A percentile compares a stretch with the other conserved stretches of the same genome.
Conservation (phyloP, 2,113 vertebrate genomes). For the Oenanthe oenanthe region DNA sequence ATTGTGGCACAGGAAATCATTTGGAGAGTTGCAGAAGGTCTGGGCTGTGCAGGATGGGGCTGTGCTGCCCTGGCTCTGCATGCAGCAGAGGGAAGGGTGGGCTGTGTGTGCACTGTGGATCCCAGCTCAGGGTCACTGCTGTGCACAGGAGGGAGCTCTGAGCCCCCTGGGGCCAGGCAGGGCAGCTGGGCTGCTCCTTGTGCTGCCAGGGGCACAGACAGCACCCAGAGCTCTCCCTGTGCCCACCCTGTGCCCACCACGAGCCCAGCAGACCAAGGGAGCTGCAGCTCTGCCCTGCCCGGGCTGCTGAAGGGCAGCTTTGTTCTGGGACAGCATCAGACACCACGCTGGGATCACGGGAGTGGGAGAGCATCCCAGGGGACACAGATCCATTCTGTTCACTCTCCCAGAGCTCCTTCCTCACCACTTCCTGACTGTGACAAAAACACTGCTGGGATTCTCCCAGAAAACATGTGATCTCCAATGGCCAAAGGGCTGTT, state of each 20-base stretch:
- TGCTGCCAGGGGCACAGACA: background rate
- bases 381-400: background rate
- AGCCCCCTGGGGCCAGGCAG: background rate
- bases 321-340: background rate
- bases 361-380: background rate
- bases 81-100: background rate
- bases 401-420: background rate
- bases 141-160: background rate
- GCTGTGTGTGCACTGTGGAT: too few species aligned
- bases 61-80: background rate
- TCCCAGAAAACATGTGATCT: background rate
- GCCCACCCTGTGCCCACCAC: too few species aligned
- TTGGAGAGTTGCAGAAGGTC: background rate
- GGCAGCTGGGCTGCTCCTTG: background rate
- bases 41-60: background rate
- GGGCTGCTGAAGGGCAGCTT: background rate
- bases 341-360: background rate
- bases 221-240: background rate
- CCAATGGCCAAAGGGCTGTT: background rate
- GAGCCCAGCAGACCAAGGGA: too few species aligned
- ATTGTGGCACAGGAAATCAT: background rate
- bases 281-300: background rate
- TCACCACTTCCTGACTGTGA: accelerated
- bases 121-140: accelerated
- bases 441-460: background rate